Evolutionary conservation across 2,888 invertebrate genomes (phyloP), one percentile per base, ranked within the genome.

Genomic region (Zele albiditarsus): DNA sequence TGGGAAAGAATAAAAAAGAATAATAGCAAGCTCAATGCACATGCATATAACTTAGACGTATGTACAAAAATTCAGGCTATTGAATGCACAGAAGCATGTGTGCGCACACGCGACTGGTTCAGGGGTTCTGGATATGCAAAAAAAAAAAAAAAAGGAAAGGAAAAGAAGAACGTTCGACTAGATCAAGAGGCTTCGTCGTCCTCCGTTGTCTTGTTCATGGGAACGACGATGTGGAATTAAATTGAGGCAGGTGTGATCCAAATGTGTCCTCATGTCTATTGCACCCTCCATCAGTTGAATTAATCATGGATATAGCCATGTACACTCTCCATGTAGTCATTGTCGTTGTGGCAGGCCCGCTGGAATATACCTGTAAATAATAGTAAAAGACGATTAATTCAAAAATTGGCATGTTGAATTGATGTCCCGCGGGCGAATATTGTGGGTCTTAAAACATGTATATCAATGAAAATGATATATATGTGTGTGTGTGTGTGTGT

Each of bases 231-330:
- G 42, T 67, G 69, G 71, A 79, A 75, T 57, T 53, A 53, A 53
- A 79, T 79, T 69, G 77, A 80, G 80, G 80, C 80, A 77, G 80
- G 81, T 79, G 80, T 79, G 79, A 72, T 78, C 71, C 69, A 78
- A 77, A 78, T 78, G 62, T 69, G 27, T 67, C 28, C 49, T 53
- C 20, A 53, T 67, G 46, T 67, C 46, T n/a, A 46, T 67, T 67
- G 67, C 53, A 53, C 20, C 25, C 46, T 28, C 46, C 65, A 38
- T 33, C 65, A 33, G 65, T 20, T 65, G 38, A 38, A 23, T 65
- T 33, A 38, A 65, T 20, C 65, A 23, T 65, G 33, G 20, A 53
- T 53, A 53, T 53, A 20, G 20, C 20, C 20, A 23, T 23, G 38
- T 38, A 38, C 12, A 20, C 53, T n/a, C 53, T 20, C 23, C 20